Conservation (phyloP, 2,113 vertebrate species). For the Chinchilla lanigera region DNA sequence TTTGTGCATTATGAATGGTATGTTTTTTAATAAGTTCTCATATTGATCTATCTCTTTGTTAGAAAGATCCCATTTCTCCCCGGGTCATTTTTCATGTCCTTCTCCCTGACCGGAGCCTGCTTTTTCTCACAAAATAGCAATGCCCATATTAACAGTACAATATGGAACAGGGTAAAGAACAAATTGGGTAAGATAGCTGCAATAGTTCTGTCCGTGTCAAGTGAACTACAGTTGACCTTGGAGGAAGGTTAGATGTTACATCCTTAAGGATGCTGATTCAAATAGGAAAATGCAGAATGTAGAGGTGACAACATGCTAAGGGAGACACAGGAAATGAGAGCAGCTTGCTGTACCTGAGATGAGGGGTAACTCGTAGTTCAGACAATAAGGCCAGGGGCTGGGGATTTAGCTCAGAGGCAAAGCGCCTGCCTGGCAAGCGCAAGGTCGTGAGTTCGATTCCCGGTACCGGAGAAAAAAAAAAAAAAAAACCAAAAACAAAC, state of each 20-base stretch:
- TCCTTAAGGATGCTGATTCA: not conserved
- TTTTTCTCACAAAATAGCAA: constrained; percentile 81
- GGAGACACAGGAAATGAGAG: constrained; percentile 12
- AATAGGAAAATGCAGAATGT: not conserved
- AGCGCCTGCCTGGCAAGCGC: too few species aligned
- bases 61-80: constrained; percentile 79
- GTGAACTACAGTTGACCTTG: constrained; percentile 70
- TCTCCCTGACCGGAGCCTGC: constrained; percentile 74
- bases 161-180: constrained; percentile 72
- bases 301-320: not conserved
- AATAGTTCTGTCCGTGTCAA: constrained; percentile 68
- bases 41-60: constrained; percentile 82
- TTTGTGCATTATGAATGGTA: constrained; percentile 77
- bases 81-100: constrained; percentile 72
- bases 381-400: not conserved
- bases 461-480: too few species aligned
- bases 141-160: constrained; percentile 79
- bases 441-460: too few species aligned
- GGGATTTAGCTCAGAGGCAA: too few species aligned
- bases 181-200: constrained; percentile 67
- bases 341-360: not conserved
- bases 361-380: not conserved
- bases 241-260: constrained; percentile 42
- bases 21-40: constrained; percentile 79
- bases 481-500: too few species aligned